phyloP scores from a whole-genome alignment of 2,797 vertebrate species.

The Tangara arthus region DNA sequence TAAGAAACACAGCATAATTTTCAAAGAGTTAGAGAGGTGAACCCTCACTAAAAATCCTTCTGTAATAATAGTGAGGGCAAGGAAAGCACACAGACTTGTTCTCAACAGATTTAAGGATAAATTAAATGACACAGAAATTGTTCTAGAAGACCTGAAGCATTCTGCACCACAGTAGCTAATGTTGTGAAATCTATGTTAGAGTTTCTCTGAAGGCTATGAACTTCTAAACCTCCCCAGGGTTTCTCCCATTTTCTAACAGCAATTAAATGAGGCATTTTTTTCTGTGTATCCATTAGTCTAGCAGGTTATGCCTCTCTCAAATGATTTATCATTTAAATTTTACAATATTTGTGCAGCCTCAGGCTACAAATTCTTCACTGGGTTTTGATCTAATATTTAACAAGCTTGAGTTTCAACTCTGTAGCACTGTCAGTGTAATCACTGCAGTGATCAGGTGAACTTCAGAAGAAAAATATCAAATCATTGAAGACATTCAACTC shows the following conservation, averaged over 20 bases:
- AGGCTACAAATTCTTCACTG: not conserved
- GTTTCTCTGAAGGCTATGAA: not conserved
- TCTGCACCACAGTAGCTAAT: not conserved
- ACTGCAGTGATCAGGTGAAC: not conserved
- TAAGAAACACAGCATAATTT: not conserved
- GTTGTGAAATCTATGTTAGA: not conserved
- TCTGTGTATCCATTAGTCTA: not conserved
- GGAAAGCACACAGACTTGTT: not conserved
- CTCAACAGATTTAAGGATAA: not conserved
- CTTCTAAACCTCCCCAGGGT: not conserved
- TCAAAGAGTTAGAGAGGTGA: not conserved
- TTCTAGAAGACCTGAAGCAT: not conserved
- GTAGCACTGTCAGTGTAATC: not conserved
- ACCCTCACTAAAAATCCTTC: not conserved
- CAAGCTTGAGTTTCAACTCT: not conserved
- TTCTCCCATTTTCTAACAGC: constrained; percentile 10
- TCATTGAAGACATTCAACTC: not conserved
- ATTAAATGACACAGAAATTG: not conserved
- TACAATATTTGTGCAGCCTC: not conserved
- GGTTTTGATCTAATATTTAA: constrained; percentile 14
- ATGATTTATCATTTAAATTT: constrained; percentile 25
- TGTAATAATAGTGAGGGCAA: not conserved
- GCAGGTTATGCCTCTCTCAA: not conserved
- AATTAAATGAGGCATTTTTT: constrained; percentile 22
- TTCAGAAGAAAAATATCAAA: not conserved